Conservation (phyloP, 1,140 invertebrate genomes). For the Harpegnathos saltator region DNA sequence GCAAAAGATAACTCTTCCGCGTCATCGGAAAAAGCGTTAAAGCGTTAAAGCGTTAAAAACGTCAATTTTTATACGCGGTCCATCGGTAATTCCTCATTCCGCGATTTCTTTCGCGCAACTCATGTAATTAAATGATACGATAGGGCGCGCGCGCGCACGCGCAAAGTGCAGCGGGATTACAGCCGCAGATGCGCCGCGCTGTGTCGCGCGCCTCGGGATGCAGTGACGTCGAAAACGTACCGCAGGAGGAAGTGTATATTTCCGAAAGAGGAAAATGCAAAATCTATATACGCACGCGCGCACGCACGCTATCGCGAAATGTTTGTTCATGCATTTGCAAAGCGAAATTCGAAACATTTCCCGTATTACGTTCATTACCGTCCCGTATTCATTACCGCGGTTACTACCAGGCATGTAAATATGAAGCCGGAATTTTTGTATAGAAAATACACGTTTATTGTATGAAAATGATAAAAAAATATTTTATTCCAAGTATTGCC, state of each 20-base stretch:
- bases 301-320: neutral
- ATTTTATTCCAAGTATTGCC: too few relatives aligned
- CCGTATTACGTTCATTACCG: constrained; percentile 45
- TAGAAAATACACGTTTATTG: too few relatives aligned
- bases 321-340: constrained; percentile 13
- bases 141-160: too few relatives aligned
- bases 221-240: neutral
- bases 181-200: neutral
- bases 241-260: constrained; percentile 27
- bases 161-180: neutral
- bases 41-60: neutral
- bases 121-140: constrained; percentile 34
- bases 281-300: neutral
- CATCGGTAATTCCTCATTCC: constrained; percentile 7
- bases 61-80: constrained; percentile 19
- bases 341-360: constrained; percentile 49
- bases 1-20: neutral
- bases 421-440: too few relatives aligned
- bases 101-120: constrained; percentile 12
- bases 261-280: constrained; percentile 18
- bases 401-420: too few relatives aligned
- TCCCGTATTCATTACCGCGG: too few relatives aligned
- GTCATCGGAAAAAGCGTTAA: too few relatives aligned
- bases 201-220: neutral
- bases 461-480: too few relatives aligned